Evolutionary conservation across 2,797 vertebrate species (phyloP).

Genomic region (Heterohyrax brucei): DNA sequence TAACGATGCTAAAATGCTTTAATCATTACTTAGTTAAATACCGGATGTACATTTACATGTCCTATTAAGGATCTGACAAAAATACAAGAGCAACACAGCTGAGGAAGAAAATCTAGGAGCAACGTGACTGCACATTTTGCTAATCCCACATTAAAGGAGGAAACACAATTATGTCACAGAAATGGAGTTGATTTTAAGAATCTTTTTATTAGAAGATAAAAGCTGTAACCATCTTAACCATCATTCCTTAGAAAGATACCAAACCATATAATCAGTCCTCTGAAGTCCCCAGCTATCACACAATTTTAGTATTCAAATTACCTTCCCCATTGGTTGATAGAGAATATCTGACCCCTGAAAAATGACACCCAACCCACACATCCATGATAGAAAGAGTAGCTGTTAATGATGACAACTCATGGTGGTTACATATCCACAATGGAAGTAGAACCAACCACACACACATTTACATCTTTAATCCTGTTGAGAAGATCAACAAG

Average conservation of each 20-base stretch:
- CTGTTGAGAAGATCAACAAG: conserved; percentile 21
- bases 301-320: background rate
- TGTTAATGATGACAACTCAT: background rate
- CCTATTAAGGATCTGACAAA: conserved; percentile 59
- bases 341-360: background rate
- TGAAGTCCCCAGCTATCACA: conserved; percentile 59
- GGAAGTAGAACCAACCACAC: background rate
- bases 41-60: conserved; percentile 69
- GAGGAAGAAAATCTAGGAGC: conserved; percentile 40
- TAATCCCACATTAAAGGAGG: conserved; percentile 36
- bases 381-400: background rate
- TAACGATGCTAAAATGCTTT: conserved; percentile 79
- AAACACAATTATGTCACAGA: conserved; percentile 69
- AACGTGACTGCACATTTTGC: background rate
- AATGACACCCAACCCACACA: too few relatives aligned
- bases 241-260: conserved; percentile 50
- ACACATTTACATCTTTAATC: background rate
- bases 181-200: conserved; percentile 65
- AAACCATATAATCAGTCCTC: conserved; percentile 56
- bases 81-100: conserved; percentile 37
- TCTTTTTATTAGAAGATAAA: conserved; percentile 76
- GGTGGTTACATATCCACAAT: background rate
- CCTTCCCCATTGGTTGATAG: background rate
- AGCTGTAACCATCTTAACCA: conserved; percentile 63
- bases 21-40: conserved; percentile 66